Percentiles rank a stretch among this genome's conserved stretches.
Evolutionary conservation across 2,113 vertebrate species (phyloP).

Genomic region (mouse (Mus musculus)): GRCm39 chr1:140168501-140169000

Average conservation of each 20-base stretch:
- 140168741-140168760: not conserved
- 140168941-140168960: constrained; percentile 32
- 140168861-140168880: not conserved
- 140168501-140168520: not conserved
- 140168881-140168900: constrained; percentile 50
- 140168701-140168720: not conserved
- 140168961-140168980: constrained; percentile 19
- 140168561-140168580: not conserved
- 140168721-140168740: not conserved
- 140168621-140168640: not conserved
- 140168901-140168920: constrained; percentile 55
- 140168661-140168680: not conserved
- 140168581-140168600: not conserved
- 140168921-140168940: constrained; percentile 28
- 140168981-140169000: not conserved
- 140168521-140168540: not conserved
- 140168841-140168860: constrained; percentile 34
- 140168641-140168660: not conserved
- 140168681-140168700: not conserved
- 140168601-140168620: not conserved
- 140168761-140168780: not conserved
- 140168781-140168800: not conserved
- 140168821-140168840: constrained; percentile 1
- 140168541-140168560: not conserved
- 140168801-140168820: not conserved